Base-by-base conservation (phyloP, 2,888 invertebrate genomes). In the Gastracanthus pulcherrimus region DNA sequence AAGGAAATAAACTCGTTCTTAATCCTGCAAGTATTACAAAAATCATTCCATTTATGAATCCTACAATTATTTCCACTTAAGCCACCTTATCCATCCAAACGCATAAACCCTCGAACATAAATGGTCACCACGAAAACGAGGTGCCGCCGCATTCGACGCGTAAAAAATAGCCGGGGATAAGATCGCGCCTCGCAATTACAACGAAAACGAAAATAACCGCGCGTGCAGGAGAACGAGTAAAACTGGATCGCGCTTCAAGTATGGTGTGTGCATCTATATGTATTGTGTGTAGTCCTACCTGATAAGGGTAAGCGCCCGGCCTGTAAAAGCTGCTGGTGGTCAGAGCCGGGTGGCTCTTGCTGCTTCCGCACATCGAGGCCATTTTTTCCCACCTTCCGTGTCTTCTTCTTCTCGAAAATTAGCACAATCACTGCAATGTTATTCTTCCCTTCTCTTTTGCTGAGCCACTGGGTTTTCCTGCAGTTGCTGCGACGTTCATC, bases 331-430 rank as follows among this genome's bases (percentile, higher is more conserved):
- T 94, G 87, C 92, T 93, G 85, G 94, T 93, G 78, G 94, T 94
- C 85, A 94, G 89, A 81, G 94, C 93, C 83, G 94, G 94, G 89
- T 94, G 93, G 90, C 93, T 94, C 89, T 94, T 94, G 91, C 93
- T 93, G 91, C 94, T 94, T 89, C 94, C 94, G 89, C 94, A 94
- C 93, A 94, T 93, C 62, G 94, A 94, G 89, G 94, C 94, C 94
- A 94, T 66, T 38, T 51, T 48, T 70, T 31, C 48, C 13, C 23
- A n/a, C 45, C 11, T 55, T 55, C 4, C 29, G 4, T 45, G 2
- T 2, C 9, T n/a, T 13, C 23, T 51, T 5, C n/a, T n/a, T n/a
- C n/a, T n/a, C 34, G 3, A 29, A 41, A 11, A 41, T 41, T 16
- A 41, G n/a, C 55, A 55, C 23, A 9, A 23, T 26, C 19, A 23